phyloP scores from a whole-genome alignment of 1,140 invertebrate species.

The Frieseomelitta varia region DNA sequence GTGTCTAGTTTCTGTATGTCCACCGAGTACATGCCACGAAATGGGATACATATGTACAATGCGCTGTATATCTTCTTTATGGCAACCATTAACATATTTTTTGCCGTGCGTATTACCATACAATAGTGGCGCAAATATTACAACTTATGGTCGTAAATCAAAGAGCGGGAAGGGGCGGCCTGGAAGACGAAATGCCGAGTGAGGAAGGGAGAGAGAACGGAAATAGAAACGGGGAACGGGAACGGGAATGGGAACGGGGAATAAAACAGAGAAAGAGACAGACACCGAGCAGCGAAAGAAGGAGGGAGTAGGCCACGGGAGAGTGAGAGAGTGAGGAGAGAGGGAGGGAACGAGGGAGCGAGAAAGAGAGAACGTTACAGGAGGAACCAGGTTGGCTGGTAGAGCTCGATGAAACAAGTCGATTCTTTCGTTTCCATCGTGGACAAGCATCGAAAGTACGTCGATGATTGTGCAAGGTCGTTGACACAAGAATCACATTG shows the following conservation, averaged over 20 bases:
- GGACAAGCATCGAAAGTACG: not conserved
- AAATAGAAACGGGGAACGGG: constrained; percentile 22
- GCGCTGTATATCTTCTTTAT: constrained; percentile 81
- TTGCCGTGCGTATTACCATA: constrained; percentile 80
- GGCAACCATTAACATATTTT: constrained; percentile 82
- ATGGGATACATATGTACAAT: constrained; percentile 75
- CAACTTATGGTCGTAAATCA: constrained; percentile 80
- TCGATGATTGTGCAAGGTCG: not conserved
- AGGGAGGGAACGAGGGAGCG: constrained; percentile 8
- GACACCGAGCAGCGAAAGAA: not conserved
- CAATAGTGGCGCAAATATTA: constrained; percentile 82
- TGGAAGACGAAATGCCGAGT: constrained; percentile 5
- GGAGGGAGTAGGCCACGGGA: constrained; percentile 2
- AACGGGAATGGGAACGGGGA: not conserved
- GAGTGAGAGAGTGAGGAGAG: not conserved
- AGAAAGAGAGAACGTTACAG: not conserved
- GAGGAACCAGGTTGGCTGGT: constrained; percentile 1
- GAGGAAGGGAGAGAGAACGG: constrained; percentile 1
- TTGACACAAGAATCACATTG: not conserved
- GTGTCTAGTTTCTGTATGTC: constrained; percentile 74
- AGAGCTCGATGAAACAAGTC: constrained; percentile 42
- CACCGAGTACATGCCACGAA: constrained; percentile 76
- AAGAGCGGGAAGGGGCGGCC: constrained; percentile 51
- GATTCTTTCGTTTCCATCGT: constrained; percentile 22
- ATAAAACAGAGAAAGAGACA: not conserved